Percentiles rank a stretch among this genome's conserved stretches.
Conservation (phyloP, 92 coral and sea anemone species). For the Heliopora coerulea region DNA sequence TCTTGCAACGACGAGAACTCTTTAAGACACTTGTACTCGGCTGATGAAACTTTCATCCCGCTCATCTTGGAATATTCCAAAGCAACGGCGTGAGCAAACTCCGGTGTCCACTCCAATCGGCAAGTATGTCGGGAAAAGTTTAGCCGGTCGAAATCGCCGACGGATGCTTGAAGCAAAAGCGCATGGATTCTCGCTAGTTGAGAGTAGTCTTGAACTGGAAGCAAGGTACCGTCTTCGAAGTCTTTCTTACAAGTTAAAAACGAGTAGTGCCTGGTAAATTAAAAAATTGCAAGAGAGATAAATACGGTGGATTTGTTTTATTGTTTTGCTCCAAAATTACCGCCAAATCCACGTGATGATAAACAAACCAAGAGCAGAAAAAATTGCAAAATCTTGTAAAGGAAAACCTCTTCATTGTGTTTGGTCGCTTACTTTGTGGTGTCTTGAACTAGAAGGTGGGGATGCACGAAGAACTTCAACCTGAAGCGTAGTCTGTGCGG, state of each 20-base stretch:
- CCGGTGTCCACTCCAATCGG: constrained; percentile 73
- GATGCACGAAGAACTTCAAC: constrained; percentile 92
- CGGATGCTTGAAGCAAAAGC: constrained; percentile 81
- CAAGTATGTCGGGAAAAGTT: constrained; percentile 50
- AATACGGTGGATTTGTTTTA: constrained; percentile 2
- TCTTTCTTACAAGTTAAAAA: constrained; percentile 80
- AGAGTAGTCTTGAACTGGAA: constrained; percentile 57
- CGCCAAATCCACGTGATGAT: neutral
- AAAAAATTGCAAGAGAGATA: constrained; percentile 30
- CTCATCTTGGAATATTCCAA: constrained; percentile 65
- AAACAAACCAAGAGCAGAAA: no score
- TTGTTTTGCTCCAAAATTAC: constrained; percentile 13
- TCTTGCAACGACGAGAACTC: constrained; percentile 77
- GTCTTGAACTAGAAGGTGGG: constrained; percentile 89
- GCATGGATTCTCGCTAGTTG: constrained; percentile 69
- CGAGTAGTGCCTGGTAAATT: constrained; percentile 74
- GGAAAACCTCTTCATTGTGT: no score
- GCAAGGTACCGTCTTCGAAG: constrained; percentile 57
- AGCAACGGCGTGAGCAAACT: constrained; percentile 66
- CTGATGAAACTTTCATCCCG: constrained; percentile 73
- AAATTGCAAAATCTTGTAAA: no score
- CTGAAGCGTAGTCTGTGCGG: constrained; percentile 90
- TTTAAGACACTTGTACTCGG: constrained; percentile 82
- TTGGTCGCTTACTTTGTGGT: constrained; percentile 70
- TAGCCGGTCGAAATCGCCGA: constrained; percentile 65